These are phyloP conservation scores for Clarias fuscus DNA, from an alignment of 2,797 vertebrate species.

Conservation along the genomic window DNA sequence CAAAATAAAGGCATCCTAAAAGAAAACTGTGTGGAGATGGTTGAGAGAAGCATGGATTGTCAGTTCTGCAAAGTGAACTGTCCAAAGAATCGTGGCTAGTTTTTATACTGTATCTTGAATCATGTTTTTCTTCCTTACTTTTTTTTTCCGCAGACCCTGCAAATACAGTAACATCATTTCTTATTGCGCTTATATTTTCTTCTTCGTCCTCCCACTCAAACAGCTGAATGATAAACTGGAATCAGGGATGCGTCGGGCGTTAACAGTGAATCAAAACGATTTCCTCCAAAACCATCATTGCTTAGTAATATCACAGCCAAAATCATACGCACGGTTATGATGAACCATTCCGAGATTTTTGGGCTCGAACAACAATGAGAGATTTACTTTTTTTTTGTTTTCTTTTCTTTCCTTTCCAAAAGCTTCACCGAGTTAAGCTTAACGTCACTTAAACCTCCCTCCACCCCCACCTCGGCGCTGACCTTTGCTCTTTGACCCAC, in stretches of 20 bases:
- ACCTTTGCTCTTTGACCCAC: conserved; percentile 45
- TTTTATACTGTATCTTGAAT: neutral
- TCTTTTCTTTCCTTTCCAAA: neutral
- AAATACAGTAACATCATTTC: neutral
- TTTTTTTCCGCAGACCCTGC: neutral
- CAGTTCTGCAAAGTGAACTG: neutral
- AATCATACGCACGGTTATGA: neutral
- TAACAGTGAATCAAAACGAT: neutral
- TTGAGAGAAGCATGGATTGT: neutral
- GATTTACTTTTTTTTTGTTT: too few relatives aligned
- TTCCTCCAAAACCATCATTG: neutral
- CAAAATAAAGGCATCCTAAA: neutral
- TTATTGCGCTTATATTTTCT: neutral
- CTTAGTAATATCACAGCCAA: neutral
- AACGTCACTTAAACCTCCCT: conserved; percentile 10
- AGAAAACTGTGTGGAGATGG: neutral
- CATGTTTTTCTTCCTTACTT: neutral
- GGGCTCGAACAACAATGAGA: neutral
- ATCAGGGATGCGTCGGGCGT: neutral
- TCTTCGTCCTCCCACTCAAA: neutral
- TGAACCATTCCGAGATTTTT: neutral
- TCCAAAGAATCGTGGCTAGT: neutral
- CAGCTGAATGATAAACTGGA: neutral
- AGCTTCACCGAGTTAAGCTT: conserved; percentile 9
- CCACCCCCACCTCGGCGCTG: neutral